Evolutionary conservation across 1,140 invertebrate genomes (phyloP), one percentile per base, ranked within the genome.

Genomic region (Drosophila aff.): DNA sequence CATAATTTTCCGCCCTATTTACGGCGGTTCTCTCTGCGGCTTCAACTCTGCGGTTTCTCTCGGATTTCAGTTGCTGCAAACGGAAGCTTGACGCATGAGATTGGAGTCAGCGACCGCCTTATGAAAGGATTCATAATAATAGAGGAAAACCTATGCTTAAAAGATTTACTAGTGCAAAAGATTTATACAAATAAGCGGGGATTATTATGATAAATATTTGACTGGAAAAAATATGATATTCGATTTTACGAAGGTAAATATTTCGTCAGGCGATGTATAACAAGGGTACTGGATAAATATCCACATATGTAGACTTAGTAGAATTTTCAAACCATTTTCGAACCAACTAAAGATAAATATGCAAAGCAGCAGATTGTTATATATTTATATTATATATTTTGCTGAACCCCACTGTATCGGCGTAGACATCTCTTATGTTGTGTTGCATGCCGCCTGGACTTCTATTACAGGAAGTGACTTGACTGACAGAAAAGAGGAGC

Each of bases 381-480:
- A 36, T 11, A 13, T 38, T 38, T 9, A 38, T 13, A 4, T 13
- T 38, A 38, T 38, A 38, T 38, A 36, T 44, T 66, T 23, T 21
- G 3, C 23, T 66, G 40, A 36, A 40, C 63, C 21, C 40, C 26
- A 18, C 63, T 44, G 63, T 65, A 78, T 50, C 65, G 67, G 69
- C 38, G 49, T 52, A 73, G 59, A 74, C 80, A 74, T 66, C 68
- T 55, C 26, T 40, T 47, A 47, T 68, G 59, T 44, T 55, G 47
- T 31, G 75, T 55, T 81, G 84, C 84, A 84, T 90, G 81, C 60
- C 40, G 69, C 61, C 64, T 65, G 78, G 81, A 41, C 78, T 89
- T 89, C 84, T 89, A 90, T 89, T 81, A 81, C 84, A 89, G 85
- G 85, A 89, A 89, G 84, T 90, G 81, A 90, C 73, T 81, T 86